Conservation (phyloP, 2,888 invertebrate species). For the Anagyrus pseudococci region DNA sequence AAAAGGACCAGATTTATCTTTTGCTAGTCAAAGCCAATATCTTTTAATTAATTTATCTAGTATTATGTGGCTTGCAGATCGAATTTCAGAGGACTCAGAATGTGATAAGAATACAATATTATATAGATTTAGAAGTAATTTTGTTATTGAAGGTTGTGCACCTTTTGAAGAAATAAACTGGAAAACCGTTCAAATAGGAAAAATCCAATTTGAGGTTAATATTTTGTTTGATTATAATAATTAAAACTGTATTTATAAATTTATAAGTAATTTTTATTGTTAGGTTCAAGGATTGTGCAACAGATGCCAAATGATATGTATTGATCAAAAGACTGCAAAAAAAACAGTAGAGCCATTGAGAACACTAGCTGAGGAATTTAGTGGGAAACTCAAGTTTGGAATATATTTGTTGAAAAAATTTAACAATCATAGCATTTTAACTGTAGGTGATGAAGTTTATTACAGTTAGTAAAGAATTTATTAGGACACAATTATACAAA, state of each 20-base stretch:
- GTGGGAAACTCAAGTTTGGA: slow-evolving; percentile 83
- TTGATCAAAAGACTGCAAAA: slow-evolving; percentile 84
- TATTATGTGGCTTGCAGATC: slow-evolving; percentile 73
- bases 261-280: slow-evolving; percentile 1
- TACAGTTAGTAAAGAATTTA: slow-evolving; percentile 37
- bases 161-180: slow-evolving; percentile 84
- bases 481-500: background rate
- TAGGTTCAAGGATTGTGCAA: slow-evolving; percentile 82
- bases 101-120: slow-evolving; percentile 69
- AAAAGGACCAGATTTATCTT: slow-evolving; percentile 64
- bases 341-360: slow-evolving; percentile 81
- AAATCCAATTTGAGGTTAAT: slow-evolving; percentile 70
- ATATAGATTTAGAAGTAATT: slow-evolving; percentile 88
- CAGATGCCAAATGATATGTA: slow-evolving; percentile 95
- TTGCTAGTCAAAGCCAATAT: slow-evolving; percentile 87
- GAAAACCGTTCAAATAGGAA: slow-evolving; percentile 71
- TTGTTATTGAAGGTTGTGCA: slow-evolving; percentile 75
- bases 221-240: slow-evolving; percentile 12
- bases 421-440: slow-evolving; percentile 42
- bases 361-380: slow-evolving; percentile 76
- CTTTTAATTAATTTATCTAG: slow-evolving; percentile 82
- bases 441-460: slow-evolving; percentile 48
- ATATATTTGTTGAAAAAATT: slow-evolving; percentile 68
- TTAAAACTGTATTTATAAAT: background rate
- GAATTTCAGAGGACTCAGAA: slow-evolving; percentile 63